Percentiles rank a stretch among this genome's conserved stretches.
These are phyloP conservation scores for Pandion haliaetus DNA, from an alignment of 2,113 vertebrate species.

Conservation along the genomic window DNA sequence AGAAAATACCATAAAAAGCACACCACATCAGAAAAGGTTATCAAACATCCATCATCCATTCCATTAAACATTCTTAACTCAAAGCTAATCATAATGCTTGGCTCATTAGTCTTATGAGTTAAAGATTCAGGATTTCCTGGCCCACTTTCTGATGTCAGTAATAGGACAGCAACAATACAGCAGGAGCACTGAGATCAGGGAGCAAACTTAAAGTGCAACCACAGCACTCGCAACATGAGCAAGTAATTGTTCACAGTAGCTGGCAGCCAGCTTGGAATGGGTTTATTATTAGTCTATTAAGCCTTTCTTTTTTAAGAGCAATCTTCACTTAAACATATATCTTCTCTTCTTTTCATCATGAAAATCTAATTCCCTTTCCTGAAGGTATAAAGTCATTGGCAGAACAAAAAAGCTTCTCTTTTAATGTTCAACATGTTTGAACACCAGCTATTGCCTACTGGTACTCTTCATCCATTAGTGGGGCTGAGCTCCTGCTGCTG, in stretches of 20 bases:
- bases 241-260: background rate
- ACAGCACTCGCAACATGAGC: background rate
- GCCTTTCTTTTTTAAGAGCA: background rate
- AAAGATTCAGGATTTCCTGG: background rate
- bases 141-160: background rate
- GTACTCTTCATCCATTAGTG: background rate
- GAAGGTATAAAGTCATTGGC: background rate
- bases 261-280: background rate
- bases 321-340: background rate
- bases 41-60: background rate
- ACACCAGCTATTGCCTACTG: constrained; percentile 2
- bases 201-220: background rate
- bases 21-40: background rate
- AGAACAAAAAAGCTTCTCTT: background rate
- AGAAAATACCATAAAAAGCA: background rate
- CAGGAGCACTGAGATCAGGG: background rate
- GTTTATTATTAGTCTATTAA: background rate
- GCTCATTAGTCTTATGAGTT: background rate
- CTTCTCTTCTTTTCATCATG: background rate
- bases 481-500: background rate
- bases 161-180: background rate
- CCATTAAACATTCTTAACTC: background rate
- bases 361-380: constrained; percentile 13
- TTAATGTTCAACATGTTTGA: background rate
- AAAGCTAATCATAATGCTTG: background rate